A percentile compares a stretch with the other conserved stretches of the same genome.
phyloP scores from a whole-genome alignment of 92 coral and sea anemone genomes.

The Blastomussa wellsi region DNA sequence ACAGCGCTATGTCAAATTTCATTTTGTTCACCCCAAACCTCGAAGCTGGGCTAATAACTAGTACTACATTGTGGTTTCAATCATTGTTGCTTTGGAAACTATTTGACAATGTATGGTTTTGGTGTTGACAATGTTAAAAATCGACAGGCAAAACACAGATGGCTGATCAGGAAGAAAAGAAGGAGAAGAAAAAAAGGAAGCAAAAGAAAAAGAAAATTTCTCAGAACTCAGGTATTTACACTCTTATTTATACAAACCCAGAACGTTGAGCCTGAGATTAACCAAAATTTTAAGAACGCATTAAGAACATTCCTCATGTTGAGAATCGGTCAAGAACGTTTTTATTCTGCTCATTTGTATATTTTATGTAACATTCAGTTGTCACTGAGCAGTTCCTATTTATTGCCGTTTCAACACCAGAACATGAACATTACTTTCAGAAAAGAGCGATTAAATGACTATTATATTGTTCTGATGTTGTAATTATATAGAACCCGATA shows the following conservation, averaged over 20 bases:
- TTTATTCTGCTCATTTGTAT: too few relatives aligned
- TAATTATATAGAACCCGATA: too few relatives aligned
- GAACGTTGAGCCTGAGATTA: neutral
- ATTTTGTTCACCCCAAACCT: too few relatives aligned
- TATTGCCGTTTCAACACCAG: too few relatives aligned
- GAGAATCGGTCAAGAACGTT: too few relatives aligned
- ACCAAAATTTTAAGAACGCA: neutral
- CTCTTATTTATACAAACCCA: neutral
- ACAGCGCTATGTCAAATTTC: too few relatives aligned
- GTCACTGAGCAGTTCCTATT: too few relatives aligned
- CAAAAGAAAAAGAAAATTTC: neutral
- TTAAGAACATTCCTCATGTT: neutral
- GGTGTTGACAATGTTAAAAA: neutral
- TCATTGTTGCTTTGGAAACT: neutral
- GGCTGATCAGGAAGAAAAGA: neutral
- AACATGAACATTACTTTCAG: too few relatives aligned
- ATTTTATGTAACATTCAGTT: too few relatives aligned
- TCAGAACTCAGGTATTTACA: neutral
- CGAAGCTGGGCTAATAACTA: too few relatives aligned
- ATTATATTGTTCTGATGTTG: too few relatives aligned
- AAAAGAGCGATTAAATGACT: too few relatives aligned
- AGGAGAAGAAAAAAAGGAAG: neutral
- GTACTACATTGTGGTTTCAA: neutral
- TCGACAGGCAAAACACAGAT: constrained; percentile 13
- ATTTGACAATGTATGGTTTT: neutral